Base-by-base conservation (phyloP, 2,113 vertebrate species). In the Leiothrix lutea region DNA sequence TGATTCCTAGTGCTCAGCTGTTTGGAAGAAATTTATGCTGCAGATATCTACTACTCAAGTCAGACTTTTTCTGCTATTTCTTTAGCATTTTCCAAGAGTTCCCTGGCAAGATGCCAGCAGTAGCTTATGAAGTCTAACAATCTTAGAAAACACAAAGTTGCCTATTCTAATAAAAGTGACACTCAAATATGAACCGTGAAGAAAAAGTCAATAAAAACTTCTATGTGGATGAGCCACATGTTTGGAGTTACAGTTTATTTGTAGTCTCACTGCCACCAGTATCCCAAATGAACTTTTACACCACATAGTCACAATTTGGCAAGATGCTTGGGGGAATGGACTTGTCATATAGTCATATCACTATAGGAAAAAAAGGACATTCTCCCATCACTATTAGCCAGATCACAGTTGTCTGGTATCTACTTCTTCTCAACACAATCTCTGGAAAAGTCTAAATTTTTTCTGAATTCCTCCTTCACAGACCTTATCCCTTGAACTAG, bases 181-280 rank as follows among this genome's bases (percentile, higher is more conserved):
- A 57, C 6, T 66, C 26, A 71, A 74, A 75, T 31, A 74, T 2
- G 3, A 90, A 44, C 8, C 83, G 12, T 3, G 2, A 73, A 71
- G 5, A 44, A 86, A 86, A 86, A 69, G 4, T 6, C 12, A n/a
- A 18, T 48, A 38, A 93, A 80, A 84, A n/a, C 7, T 40, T 45
- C 8, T 78, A 3, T 5, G 4, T 38, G 24, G 20, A 73, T 65
- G 6, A 69, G 14, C 4, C 9, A 13, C 8, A 11, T 1, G 1
- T 38, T 29, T 56, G 11, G 14, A 64, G 9, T 24, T 91, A 40
- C 12, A 66, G 6, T 53, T 54, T 53, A 45, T 58, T 70, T 70
- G 6, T 25, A 45, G 7, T 48, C 11, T 67, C 20, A 17, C 22
- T 24, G 19, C 28, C 9, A 57, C 16, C 22, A 40, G 12, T n/a